Percentiles rank a stretch among this genome's conserved stretches.
Conservation (phyloP, 2,113 vertebrate genomes). For the Pungitius pungitius region DNA sequence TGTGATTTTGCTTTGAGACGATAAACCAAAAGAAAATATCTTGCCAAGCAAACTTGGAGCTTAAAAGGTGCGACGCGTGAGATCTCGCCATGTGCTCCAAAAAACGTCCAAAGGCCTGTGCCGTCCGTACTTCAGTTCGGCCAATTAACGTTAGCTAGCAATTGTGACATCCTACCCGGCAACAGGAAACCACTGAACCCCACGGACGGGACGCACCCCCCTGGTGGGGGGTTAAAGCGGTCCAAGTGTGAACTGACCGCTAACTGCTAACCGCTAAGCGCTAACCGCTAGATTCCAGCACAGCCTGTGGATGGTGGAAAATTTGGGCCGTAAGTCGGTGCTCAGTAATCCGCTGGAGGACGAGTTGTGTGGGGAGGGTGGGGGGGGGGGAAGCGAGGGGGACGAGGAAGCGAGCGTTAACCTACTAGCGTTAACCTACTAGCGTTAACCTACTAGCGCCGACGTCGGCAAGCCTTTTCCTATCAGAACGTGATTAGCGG, state of each 20-base stretch:
- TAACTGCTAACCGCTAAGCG: not conserved
- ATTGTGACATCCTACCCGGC: no score
- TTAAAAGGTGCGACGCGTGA: not conserved
- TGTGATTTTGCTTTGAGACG: not conserved
- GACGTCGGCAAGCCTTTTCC: slow-evolving; percentile 65
- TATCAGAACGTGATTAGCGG: slow-evolving; percentile 62
- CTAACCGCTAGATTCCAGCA: not conserved
- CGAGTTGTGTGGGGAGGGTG: no score
- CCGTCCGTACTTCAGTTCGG: no score
- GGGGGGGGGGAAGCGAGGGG: slow-evolving; percentile 15
- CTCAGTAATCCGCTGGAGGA: slow-evolving; percentile 2
- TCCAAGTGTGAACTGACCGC: not conserved
- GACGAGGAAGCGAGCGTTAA: slow-evolving; percentile 45
- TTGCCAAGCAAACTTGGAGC: not conserved
- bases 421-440: no score
- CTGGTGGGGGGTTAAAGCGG: no score
- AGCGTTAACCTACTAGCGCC: slow-evolving; percentile 60
- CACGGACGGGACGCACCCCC: no score
- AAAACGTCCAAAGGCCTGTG: not conserved
- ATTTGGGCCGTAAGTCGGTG: not conserved
- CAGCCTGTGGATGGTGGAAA: not conserved
- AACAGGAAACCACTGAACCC: no score
- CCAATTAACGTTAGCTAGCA: not conserved
- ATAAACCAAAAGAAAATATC: not conserved
- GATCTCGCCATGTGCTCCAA: not conserved